These are phyloP conservation scores for Mugil cephalus DNA, from an alignment of 2,113 vertebrate genomes.

Conservation along the genomic window DNA sequence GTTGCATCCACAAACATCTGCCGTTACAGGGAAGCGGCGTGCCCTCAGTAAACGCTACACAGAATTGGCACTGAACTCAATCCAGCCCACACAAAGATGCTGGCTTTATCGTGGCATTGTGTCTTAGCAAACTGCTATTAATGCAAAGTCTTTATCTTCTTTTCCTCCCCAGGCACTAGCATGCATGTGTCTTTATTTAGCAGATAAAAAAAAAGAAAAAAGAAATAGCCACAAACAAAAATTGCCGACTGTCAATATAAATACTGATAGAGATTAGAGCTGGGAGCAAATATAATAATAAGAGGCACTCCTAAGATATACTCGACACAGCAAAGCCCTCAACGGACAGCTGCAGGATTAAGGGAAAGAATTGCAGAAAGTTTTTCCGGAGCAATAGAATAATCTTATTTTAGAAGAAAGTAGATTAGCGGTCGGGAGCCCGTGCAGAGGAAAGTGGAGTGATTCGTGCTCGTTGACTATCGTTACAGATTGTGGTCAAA, in stretches of 20 bases:
- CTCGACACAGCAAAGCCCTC: constrained; percentile 74
- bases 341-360: constrained; percentile 81
- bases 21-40: constrained; percentile 10
- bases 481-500: constrained; percentile 58
- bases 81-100: constrained; percentile 76
- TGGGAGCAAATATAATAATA: constrained; percentile 76
- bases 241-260: constrained; percentile 82
- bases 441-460: constrained; percentile 67
- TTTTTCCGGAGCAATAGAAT: constrained; percentile 74
- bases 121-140: constrained; percentile 80
- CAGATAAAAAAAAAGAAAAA: constrained; percentile 79
- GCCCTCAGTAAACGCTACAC: constrained; percentile 31
- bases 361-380: constrained; percentile 74
- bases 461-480: constrained; percentile 68
- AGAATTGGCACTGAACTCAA: constrained; percentile 75
- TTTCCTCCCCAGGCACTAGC: constrained; percentile 59
- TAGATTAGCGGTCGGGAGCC: constrained; percentile 79
- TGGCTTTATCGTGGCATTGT: constrained; percentile 77
- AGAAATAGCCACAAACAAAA: constrained; percentile 80
- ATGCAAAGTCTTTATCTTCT: constrained; percentile 82
- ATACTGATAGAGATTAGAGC: constrained; percentile 80
- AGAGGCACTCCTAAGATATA: constrained; percentile 73
- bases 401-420: constrained; percentile 79
- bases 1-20: constrained; percentile 2
- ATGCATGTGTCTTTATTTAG: constrained; percentile 76